Conservation (phyloP, 2,113 vertebrate genomes). For the Cercocebus atys region DNA sequence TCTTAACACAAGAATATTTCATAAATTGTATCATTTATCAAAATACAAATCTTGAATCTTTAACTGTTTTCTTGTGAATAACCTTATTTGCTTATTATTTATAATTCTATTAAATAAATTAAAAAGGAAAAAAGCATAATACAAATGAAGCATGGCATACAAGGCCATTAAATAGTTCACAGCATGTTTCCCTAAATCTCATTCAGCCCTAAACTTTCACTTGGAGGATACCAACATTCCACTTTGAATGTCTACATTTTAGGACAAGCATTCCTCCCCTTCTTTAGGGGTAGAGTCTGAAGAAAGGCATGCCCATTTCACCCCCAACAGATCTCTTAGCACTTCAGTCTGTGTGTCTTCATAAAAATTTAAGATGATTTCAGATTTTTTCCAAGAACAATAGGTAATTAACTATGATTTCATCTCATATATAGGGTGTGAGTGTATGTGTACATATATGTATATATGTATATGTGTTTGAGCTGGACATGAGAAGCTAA, state of each 20-base stretch:
- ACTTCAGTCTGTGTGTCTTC: not conserved
- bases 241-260: not conserved
- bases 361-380: not conserved
- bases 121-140: not conserved
- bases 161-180: not conserved
- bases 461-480: not conserved
- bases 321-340: not conserved
- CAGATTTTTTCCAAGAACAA: slow-evolving; percentile 7
- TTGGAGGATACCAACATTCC: not conserved
- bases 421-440: no score
- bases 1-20: not conserved
- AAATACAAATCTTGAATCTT: not conserved
- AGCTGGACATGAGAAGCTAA: no score
- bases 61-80: not conserved
- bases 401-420: not conserved
- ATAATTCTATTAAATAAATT: not conserved
- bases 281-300: not conserved
- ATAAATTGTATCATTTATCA: not conserved
- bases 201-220: not conserved
- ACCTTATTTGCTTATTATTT: not conserved
- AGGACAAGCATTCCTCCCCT: not conserved
- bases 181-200: not conserved
- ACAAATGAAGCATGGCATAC: not conserved
- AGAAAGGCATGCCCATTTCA: not conserved
- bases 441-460: not conserved